Conservation (phyloP, 53 echinoderm and acorn worm genomes). For the Luidia sarsii region DNA sequence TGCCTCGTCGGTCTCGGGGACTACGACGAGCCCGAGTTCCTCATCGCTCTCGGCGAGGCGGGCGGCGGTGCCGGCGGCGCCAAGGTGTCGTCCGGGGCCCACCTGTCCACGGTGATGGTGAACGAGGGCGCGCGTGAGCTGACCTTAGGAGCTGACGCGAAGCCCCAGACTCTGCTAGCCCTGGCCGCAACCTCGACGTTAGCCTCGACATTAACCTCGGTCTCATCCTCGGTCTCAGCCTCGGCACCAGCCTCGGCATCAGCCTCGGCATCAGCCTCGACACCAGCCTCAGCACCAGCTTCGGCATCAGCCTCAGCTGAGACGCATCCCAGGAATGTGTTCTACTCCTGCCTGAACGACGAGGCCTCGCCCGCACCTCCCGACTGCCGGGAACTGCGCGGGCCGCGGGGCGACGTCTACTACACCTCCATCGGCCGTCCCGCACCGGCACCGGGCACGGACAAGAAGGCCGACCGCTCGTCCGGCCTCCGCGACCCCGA, state of each 20-base stretch:
- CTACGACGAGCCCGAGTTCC: constrained; percentile 30
- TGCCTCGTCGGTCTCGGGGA: constrained; percentile 16
- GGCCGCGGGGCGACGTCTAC: constrained; percentile 27
- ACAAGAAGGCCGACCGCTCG: not conserved
- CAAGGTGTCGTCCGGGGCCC: not conserved
- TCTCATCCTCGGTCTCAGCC: no score
- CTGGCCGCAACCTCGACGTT: no score
- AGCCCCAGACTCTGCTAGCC: not conserved
- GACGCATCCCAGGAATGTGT: no score
- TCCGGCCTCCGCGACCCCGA: not conserved
- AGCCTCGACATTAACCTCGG: no score
- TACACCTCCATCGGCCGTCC: constrained; percentile 28
- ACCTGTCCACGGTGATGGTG: constrained; percentile 7
- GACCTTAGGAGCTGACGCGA: not conserved
- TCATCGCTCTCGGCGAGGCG: not conserved
- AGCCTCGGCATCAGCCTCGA: no score
- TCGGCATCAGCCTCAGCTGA: no score
- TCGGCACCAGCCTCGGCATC: no score
- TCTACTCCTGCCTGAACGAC: constrained; percentile 27
- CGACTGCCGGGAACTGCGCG: no score
- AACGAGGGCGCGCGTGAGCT: constrained; percentile 20
- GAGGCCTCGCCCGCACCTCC: not conserved
- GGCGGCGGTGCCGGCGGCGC: not conserved
- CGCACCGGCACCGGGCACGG: not conserved
- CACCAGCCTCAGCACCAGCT: no score